Evolutionary conservation across 2,113 vertebrate species (phyloP).

Genomic region (Hemiscyllium ocellatum): DNA sequence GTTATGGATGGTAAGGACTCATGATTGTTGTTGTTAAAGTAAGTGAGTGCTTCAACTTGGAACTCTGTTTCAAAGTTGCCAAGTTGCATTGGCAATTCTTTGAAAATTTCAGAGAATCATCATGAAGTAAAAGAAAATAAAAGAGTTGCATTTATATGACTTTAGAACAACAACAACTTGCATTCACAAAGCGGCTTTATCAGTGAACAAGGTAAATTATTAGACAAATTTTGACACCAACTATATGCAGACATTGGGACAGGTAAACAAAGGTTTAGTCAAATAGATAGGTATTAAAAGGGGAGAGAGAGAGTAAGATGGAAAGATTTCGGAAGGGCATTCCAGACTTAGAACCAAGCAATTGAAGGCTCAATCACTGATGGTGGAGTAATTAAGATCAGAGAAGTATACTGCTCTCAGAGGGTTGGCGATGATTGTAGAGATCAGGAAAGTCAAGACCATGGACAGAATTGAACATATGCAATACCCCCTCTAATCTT

Average conservation of each 20-base stretch:
- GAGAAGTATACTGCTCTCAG: not conserved
- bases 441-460: not conserved
- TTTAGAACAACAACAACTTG: not conserved
- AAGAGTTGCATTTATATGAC: not conserved
- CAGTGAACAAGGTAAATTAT: not conserved
- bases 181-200: not conserved
- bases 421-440: not conserved
- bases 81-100: constrained; percentile 41
- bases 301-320: not conserved
- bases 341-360: not conserved
- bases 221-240: not conserved
- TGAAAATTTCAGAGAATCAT: not conserved
- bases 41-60: no score
- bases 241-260: not conserved
- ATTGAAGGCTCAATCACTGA: not conserved
- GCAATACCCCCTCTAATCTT: no score
- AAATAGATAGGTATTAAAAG: not conserved
- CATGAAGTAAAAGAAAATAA: not conserved
- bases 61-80: not conserved
- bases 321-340: not conserved
- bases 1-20: no score
- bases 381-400: not conserved
- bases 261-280: not conserved
- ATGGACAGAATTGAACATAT: not conserved
- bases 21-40: not conserved